Evolutionary conservation across 2,113 vertebrate genomes (phyloP), one percentile per base, ranked within the genome.

Genomic region (Misgurnus anguillicaudatus): DNA sequence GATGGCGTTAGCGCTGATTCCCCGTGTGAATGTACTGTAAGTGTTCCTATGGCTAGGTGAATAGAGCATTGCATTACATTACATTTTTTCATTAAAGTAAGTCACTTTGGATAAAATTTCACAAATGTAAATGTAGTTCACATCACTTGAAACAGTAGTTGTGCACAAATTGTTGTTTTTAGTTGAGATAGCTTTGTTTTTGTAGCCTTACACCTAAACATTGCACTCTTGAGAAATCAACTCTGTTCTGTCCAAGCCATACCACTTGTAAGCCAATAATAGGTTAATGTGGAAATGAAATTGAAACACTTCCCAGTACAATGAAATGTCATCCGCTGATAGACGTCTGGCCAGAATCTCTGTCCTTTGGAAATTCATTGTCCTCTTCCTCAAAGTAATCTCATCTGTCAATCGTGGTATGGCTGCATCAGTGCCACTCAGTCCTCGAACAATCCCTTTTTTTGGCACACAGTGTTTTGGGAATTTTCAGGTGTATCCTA

Each of bases 281-380:
- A 67, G 82, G 79, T 84, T 78, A 78, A 78, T 81, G 79, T 84
- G 63, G 70, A 57, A 70, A 78, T 68, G 69, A 65, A 78, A 80
- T 78, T 67, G 57, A 80, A 81, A 81, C 58, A 60, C 62, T 75
- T 68, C 70, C 57, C 24, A 58, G 16, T 24, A 64, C 60, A 83
- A 75, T 66, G 70, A 85, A 78, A 80, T 83, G 78, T 80, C 65
- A 80, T 21, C 75, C 62, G 38, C 36, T 62, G 60, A 75, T 78
- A 79, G 45, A 62, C 48, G 60, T 83, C 16, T 39, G 71, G 36
- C 31, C 19, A 65, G 65, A 65, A 48, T 64, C 9, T 70, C 70
- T 53, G 65, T 36, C 60, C 57, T 47, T 78, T 55, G 47, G 60
- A 42, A 60, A 57, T 67, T 39, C 57, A 69, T 67, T 65, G 41